Percentiles rank a stretch among this genome's conserved stretches.
Evolutionary conservation across 2,797 vertebrate species (phyloP).

Genomic region (Cynopterus sphinx): DNA sequence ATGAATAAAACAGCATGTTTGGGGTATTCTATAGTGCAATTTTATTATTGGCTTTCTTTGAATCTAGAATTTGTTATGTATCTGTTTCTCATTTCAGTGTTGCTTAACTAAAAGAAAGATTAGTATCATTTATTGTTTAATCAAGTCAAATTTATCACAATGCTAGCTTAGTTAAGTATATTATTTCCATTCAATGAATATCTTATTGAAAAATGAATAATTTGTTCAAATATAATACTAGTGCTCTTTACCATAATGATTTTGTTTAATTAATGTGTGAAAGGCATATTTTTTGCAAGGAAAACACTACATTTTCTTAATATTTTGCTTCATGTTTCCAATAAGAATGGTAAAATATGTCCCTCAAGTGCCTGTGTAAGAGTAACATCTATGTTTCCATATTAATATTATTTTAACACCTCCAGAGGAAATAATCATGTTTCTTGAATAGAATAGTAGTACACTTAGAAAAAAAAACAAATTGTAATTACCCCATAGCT

Average conservation of each 20-base stretch:
- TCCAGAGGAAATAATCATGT: background rate
- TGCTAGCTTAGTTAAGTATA: background rate
- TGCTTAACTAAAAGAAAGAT: background rate
- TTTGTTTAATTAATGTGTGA: background rate
- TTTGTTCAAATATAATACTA: background rate
- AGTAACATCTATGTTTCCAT: background rate
- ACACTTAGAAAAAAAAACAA: background rate
- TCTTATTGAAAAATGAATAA: background rate
- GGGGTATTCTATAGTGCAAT: background rate
- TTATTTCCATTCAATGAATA: slow-evolving; percentile 6
- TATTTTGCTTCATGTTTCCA: background rate
- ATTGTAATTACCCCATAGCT: background rate
- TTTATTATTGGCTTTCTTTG: background rate
- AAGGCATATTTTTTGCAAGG: background rate
- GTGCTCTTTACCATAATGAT: background rate
- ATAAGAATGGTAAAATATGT: background rate
- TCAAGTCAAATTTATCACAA: background rate
- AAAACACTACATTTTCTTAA: background rate
- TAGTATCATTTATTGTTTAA: background rate
- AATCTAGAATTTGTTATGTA: background rate
- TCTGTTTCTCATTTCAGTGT: background rate
- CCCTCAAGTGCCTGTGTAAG: background rate
- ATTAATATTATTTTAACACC: slow-evolving; percentile 13
- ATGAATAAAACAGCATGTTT: background rate
- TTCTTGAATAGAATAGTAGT: background rate